A percentile compares a stretch with the other conserved stretches of the same genome.
Evolutionary conservation across 1,140 invertebrate species (phyloP).

Genomic region (Zaprionus taronus): DNA sequence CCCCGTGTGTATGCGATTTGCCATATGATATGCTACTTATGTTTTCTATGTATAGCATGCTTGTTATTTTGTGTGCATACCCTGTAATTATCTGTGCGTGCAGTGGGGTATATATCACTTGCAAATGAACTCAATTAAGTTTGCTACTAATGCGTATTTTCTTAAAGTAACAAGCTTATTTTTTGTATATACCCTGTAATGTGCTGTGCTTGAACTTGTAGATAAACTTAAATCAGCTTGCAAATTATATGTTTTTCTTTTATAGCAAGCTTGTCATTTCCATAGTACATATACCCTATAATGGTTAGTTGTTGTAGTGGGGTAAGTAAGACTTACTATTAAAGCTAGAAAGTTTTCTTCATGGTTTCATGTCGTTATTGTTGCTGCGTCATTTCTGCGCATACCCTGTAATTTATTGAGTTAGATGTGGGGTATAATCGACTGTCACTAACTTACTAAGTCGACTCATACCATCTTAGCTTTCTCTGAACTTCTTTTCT

Average conservation of each 20-base stretch:
- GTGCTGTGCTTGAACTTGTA: no score
- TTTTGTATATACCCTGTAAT: neutral
- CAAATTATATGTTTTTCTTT: no score
- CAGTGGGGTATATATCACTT: neutral
- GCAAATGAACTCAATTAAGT: neutral
- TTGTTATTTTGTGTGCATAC: neutral
- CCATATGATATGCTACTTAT: conserved; percentile 13
- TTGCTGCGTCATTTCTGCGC: neutral
- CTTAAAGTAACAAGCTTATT: no score
- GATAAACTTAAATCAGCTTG: no score
- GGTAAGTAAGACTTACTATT: neutral
- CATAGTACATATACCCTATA: neutral
- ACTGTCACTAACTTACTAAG: no score
- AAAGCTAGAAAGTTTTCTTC: neutral
- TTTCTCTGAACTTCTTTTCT: neutral
- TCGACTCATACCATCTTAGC: no score
- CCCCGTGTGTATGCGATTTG: conserved; percentile 4
- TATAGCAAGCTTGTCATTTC: no score
- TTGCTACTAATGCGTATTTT: neutral
- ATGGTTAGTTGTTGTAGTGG: neutral
- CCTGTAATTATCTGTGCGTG: neutral
- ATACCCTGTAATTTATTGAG: neutral
- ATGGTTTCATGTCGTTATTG: neutral
- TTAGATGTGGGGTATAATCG: no score
- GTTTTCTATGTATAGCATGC: neutral